phyloP scores from a whole-genome alignment of 2,888 invertebrate genomes.

The Catocala fraxini region DNA sequence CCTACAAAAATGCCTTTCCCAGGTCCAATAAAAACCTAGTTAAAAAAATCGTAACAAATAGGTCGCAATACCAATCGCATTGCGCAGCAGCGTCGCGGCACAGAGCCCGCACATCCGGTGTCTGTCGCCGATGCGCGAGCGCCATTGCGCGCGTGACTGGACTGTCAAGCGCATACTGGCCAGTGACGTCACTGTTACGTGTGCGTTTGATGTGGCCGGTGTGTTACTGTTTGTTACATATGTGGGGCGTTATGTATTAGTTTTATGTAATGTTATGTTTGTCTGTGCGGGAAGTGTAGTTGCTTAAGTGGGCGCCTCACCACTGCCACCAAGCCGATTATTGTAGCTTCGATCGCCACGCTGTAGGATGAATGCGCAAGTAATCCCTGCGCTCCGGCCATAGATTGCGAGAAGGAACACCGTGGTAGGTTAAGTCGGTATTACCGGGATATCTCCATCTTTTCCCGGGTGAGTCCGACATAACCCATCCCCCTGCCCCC shows the following conservation, averaged over 20 bases:
- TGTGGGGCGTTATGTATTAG: background rate
- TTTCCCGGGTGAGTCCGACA: no score
- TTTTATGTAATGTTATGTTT: no score
- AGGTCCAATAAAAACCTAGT: background rate
- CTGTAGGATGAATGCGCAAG: no score
- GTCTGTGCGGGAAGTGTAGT: no score
- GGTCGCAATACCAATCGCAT: constrained; percentile 6
- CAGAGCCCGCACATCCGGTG: constrained; percentile 5
- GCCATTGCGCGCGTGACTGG: constrained; percentile 6
- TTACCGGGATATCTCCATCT: no score
- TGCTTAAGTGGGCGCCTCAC: no score
- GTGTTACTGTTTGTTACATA: background rate
- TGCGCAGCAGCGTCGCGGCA: background rate
- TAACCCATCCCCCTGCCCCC: no score
- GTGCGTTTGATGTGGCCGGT: constrained; percentile 14
- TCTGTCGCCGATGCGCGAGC: constrained; percentile 9
- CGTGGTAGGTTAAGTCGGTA: no score
- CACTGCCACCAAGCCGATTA: no score
- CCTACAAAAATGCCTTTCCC: background rate
- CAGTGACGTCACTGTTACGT: constrained; percentile 7
- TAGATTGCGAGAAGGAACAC: no score
- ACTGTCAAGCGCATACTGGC: background rate
- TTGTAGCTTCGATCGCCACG: no score
- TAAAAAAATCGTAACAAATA: background rate
- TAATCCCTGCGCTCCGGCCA: no score